Evolutionary conservation across 2,113 vertebrate genomes (phyloP).

Genomic region (Meles meles): DNA sequence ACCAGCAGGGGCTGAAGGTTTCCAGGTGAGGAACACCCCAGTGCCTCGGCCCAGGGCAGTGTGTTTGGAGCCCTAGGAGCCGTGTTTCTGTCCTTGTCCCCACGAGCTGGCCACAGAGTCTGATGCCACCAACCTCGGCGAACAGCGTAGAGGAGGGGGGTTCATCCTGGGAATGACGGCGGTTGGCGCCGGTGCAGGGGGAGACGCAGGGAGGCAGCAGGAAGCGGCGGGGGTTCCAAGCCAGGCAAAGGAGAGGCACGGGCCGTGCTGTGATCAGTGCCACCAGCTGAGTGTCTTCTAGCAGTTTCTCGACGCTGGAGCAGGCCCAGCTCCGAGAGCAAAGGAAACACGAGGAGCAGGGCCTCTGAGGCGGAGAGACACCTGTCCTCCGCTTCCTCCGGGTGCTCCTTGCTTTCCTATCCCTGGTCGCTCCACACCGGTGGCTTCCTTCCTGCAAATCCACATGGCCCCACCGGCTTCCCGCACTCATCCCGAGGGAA

Average conservation of each 20-base stretch:
- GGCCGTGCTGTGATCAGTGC: fast-evolving
- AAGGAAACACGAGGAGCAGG: not conserved
- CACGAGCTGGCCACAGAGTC: not conserved
- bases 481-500: fast-evolving
- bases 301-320: not conserved
- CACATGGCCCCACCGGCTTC: fast-evolving
- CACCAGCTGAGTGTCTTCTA: not conserved
- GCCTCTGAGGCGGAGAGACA: fast-evolving
- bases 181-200: fast-evolving
- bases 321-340: not conserved
- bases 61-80: no score
- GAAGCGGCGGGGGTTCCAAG: not conserved
- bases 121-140: no score
- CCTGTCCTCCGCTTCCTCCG: not conserved
- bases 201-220: not conserved
- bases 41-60: not conserved
- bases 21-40: no score
- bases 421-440: fast-evolving
- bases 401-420: fast-evolving
- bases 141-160: not conserved
- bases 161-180: not conserved
- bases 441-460: not conserved
- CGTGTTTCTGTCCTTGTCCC: not conserved
- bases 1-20: fast-evolving
- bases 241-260: not conserved